Conservation (phyloP, 2,888 invertebrate genomes). For the Pseudococcus viburni region DNA sequence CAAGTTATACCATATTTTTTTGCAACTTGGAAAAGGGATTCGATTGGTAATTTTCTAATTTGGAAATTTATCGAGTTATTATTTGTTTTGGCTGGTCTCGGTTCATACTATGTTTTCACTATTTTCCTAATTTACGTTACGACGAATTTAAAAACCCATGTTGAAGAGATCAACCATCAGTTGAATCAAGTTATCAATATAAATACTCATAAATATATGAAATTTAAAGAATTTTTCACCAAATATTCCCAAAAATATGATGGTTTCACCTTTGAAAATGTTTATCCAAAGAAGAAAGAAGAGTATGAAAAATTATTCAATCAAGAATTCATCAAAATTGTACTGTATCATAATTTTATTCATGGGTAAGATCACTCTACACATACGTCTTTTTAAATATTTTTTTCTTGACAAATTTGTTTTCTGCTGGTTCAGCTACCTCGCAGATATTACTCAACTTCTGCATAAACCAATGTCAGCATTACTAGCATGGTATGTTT, state of each 20-base stretch:
- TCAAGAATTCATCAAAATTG: not conserved
- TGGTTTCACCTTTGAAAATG: not conserved
- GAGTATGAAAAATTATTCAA: not conserved
- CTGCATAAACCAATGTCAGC: slow-evolving; percentile 6
- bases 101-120: not conserved
- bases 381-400: not conserved
- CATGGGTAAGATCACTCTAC: not conserved
- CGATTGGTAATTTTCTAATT: not conserved
- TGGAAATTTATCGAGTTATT: not conserved
- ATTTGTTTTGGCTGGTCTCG: not conserved
- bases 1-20: not conserved
- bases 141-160: not conserved
- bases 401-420: not conserved
- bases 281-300: not conserved
- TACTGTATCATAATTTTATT: not conserved
- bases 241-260: not conserved
- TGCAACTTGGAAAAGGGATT: not conserved
- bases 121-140: not conserved
- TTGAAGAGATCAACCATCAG: not conserved
- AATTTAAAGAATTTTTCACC: not conserved
- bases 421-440: not conserved
- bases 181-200: not conserved
- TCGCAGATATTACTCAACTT: not conserved
- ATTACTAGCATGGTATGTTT: not conserved
- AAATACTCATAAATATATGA: not conserved